These are phyloP conservation scores for Hedychridium roseum DNA, from an alignment of 2,888 invertebrate genomes.

Conservation along the genomic window DNA sequence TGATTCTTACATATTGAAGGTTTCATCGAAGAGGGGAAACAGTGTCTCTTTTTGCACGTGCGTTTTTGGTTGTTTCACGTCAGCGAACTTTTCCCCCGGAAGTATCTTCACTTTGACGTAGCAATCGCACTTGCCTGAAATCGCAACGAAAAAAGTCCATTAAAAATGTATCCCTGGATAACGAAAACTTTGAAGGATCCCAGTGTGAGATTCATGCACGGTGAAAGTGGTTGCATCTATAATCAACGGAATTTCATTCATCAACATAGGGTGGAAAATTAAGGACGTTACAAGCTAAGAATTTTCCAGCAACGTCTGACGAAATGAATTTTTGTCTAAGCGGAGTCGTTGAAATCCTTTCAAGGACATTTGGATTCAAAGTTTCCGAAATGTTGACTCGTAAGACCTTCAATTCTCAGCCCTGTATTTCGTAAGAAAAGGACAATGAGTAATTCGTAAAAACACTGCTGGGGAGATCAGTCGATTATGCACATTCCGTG, in stretches of 20 bases:
- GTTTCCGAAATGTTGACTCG: too few relatives aligned
- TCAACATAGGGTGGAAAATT: too few relatives aligned
- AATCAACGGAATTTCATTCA: not conserved
- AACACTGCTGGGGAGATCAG: too few relatives aligned
- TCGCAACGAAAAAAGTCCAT: conserved; percentile 9
- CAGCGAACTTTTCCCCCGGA: conserved; percentile 84
- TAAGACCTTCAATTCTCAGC: too few relatives aligned
- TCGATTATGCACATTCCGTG: conserved; percentile 17
- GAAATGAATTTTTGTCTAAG: conserved; percentile 14
- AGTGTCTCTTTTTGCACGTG: conserved; percentile 91
- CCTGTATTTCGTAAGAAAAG: too few relatives aligned
- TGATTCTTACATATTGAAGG: conserved; percentile 91
- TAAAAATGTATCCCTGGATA: not conserved
- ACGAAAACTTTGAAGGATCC: conserved; percentile 29
- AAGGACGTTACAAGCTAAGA: too few relatives aligned
- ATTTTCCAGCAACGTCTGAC: too few relatives aligned
- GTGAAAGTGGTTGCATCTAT: conserved; percentile 26
- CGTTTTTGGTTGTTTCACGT: conserved; percentile 82
- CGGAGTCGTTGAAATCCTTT: too few relatives aligned
- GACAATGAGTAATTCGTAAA: too few relatives aligned
- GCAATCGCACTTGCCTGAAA: conserved; percentile 86
- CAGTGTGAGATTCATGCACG: conserved; percentile 44
- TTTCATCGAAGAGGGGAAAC: conserved; percentile 94
- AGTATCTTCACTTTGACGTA: conserved; percentile 88
- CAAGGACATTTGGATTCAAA: too few relatives aligned